These are phyloP conservation scores for Nesogale talazaci DNA, from an alignment of 2,113 vertebrate genomes.

Conservation along the genomic window DNA sequence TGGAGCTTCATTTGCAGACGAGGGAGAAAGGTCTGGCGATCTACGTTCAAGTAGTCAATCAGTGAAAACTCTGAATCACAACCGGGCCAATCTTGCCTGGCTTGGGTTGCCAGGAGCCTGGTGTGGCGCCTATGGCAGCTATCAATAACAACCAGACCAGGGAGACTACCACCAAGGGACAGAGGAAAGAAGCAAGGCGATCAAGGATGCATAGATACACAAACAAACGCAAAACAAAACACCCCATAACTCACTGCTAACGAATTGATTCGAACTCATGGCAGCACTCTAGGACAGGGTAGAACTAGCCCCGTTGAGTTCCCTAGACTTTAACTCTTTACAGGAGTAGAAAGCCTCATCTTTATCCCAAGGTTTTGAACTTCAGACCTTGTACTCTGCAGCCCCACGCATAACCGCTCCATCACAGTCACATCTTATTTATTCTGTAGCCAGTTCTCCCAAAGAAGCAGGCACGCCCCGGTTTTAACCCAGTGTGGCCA, in stretches of 20 bases:
- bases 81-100: no score
- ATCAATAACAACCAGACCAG: background rate
- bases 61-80: background rate
- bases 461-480: background rate
- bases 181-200: background rate
- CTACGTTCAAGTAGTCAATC: background rate
- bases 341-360: no score
- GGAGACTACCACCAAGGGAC: background rate
- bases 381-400: no score
- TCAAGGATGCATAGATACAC: background rate
- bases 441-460: background rate
- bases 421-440: background rate
- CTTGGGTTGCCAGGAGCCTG: background rate
- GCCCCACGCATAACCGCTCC: no score
- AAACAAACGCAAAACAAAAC: no score
- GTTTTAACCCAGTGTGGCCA: background rate
- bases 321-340: no score
- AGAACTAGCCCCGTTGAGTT: no score
- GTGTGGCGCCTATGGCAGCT: background rate
- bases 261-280: no score
- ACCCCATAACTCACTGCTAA: no score
- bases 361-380: no score
- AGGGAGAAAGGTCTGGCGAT: background rate
- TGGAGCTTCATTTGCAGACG: background rate
- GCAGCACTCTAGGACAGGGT: no score